Base-by-base conservation (phyloP, 2,797 vertebrate species). In the Orientallactaga sibirica region DNA sequence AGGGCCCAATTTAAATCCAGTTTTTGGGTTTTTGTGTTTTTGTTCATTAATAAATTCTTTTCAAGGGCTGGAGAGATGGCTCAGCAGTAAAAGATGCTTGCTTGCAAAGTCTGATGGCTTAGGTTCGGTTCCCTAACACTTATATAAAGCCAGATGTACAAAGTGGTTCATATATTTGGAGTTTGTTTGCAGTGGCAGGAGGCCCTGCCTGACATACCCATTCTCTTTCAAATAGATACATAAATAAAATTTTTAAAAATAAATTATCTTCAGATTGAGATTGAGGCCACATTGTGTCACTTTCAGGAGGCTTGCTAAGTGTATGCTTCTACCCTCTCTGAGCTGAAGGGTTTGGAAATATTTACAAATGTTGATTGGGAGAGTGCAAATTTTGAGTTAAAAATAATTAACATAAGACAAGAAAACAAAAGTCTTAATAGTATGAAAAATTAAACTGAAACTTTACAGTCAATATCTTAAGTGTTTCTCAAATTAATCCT, bases 381-480 rank as follows among this genome's bases (percentile, higher is more conserved):
- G 68, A 90, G 41, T 92, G 37, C 77, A 92, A 86, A 85, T 90
- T 92, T 76, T 85, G 66, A 86, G 58, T 91, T 75, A 79, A 89
- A 93, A 89, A 29, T 61, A 92, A 67, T 93, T 87, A 90, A 83
- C 58, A 67, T 37, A 94, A 90, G 48, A 8, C 15, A 91, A 29
- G 15, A 86, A 90, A 95, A 73, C 79, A 93, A 83, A 94, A 88
- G 90, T 94, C 18, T 70, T 68, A 91, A 37, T 48, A 79, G 18
- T 76, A 41, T 94, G 90, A 76, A 96, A 94, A 89, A 33, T 76
- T 94, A 91, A 91, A 95, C 93, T 79, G 62, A 87, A 88, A 92
- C 9, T 79, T 93, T 73, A 77, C 93, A 93, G 58, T 82, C 61
- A 68, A 3, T 84, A 82, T 89, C 5, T 12, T 78, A 41, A 96